Evolutionary conservation across 1,140 invertebrate genomes (phyloP).

Genomic region (Bombus picipes): DNA sequence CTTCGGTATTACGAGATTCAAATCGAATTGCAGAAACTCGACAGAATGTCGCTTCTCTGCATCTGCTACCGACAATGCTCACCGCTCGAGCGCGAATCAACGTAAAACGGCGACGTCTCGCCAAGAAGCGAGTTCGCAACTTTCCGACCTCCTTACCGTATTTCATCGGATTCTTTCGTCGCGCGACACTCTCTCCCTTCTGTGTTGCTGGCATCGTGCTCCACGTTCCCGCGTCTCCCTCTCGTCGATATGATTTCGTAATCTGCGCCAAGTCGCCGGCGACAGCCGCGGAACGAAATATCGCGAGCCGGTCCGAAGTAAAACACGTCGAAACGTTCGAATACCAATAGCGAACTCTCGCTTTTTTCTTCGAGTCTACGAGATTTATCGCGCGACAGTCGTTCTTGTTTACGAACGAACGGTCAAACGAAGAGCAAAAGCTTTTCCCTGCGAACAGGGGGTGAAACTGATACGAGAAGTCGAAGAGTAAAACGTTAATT

Average conservation of each 20-base stretch:
- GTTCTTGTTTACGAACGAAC: background rate
- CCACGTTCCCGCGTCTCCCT: conserved; percentile 5
- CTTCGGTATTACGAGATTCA: conserved; percentile 55
- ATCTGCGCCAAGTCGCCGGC: background rate
- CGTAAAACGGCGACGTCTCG: conserved; percentile 54
- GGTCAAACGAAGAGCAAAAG: background rate
- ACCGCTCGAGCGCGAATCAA: conserved; percentile 61
- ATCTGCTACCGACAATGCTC: conserved; percentile 62
- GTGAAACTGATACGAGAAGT: background rate
- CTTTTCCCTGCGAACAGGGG: background rate
- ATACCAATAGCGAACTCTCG: background rate
- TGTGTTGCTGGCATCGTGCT: conserved; percentile 12
- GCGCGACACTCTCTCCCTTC: conserved; percentile 23
- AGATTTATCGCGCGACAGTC: background rate
- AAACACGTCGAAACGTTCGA: background rate
- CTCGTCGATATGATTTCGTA: conserved; percentile 17
- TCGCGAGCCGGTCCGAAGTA: too few relatives aligned
- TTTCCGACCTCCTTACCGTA: conserved; percentile 63
- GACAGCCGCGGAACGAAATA: background rate
- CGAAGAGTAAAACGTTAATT: conserved; percentile 23
- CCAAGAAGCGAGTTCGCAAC: conserved; percentile 58
- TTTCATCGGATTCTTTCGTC: conserved; percentile 61
- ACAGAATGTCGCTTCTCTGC: conserved; percentile 57
- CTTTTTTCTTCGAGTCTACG: background rate
- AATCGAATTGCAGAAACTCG: conserved; percentile 60